Evolutionary conservation across 1,140 invertebrate genomes (phyloP), one percentile per base, ranked within the genome.

Genomic region (Brachionus plicatilis): DNA sequence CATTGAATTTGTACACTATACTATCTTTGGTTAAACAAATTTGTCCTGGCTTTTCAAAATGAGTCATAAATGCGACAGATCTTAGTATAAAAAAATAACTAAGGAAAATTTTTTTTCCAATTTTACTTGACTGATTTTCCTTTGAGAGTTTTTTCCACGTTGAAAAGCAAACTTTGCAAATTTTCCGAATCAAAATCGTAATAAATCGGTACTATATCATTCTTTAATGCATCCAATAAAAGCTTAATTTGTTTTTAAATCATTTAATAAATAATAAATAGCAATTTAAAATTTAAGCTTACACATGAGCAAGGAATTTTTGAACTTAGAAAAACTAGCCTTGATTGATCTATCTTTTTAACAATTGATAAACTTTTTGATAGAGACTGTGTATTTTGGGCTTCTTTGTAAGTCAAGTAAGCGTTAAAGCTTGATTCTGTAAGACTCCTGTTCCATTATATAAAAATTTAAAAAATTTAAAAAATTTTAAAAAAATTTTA

Each of bases 21-120:
- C 14, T 29, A 3, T 60, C 29, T 33, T 65, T 82, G 0, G 53
- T 82, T 11, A 82, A 27, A 11, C 50, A 24, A 37, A 82, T 29
- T 82, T 82, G 79, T 20, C 79, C 79, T 17, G 79, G 79, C 24
- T 82, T 82, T 41, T 82, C 79, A 41, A 82, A 82, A 82, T 82
- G 79, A 45, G 43, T 45, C n/a, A 82, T 41, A 82, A 82, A 82
- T 24, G 50, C 79, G 1, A 82, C 53, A 6, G 79, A 82, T 29
- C 79, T 82, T 3, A 24, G 24, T 3, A 27, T 27, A 14, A 41
- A 56, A 79, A 53, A 20, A 37, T 9, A 20, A n/a, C 8, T 56
- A 3, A n/a, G 50, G 11, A 2, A 27, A 2, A 56, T 29, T 9
- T 56, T n/a, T 29, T 37, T 79, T 27, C n/a, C n/a, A 17, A 8